Percentiles rank a stretch among this genome's conserved stretches.
phyloP scores from a whole-genome alignment of 2,888 invertebrate genomes.

The Vanessa cardui region DNA sequence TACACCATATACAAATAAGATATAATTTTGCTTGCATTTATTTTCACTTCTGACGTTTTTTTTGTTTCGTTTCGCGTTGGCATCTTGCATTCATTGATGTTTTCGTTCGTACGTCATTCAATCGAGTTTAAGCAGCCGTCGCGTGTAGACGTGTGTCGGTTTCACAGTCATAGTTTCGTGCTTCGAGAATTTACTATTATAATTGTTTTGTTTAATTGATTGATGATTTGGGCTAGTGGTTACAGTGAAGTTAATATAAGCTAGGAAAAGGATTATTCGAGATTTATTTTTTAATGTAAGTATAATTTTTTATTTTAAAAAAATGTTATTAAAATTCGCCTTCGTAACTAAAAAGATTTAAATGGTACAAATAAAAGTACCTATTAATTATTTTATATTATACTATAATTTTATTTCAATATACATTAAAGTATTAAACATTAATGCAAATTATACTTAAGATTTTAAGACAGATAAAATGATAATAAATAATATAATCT shows the following conservation, averaged over 20 bases:
- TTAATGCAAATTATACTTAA: too few relatives aligned
- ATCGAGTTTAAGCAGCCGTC: conserved; percentile 27
- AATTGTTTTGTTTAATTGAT: not conserved
- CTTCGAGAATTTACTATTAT: conserved; percentile 5
- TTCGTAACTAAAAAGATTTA: too few relatives aligned
- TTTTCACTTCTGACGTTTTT: conserved; percentile 22
- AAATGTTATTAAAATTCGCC: too few relatives aligned
- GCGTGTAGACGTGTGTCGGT: conserved; percentile 2
- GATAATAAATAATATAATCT: too few relatives aligned
- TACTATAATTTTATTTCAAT: too few relatives aligned
- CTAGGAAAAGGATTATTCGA: conserved; percentile 15
- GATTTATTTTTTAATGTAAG: conserved; percentile 1
- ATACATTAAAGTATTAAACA: too few relatives aligned
- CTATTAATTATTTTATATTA: too few relatives aligned
- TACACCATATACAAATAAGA: rapidly evolving
- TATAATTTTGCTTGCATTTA: conserved; percentile 29
- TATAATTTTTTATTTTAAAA: not conserved
- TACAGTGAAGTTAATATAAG: not conserved
- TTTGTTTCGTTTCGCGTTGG: conserved; percentile 18
- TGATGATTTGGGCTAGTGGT: conserved; percentile 11
- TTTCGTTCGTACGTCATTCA: conserved; percentile 37
- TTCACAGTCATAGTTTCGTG: not conserved
- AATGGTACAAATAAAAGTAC: too few relatives aligned
- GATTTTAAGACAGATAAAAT: too few relatives aligned
- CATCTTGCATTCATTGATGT: conserved; percentile 50